These are phyloP conservation scores for Stigmatopora nigra DNA, from an alignment of 2,113 vertebrate genomes.

Conservation along the genomic window DNA sequence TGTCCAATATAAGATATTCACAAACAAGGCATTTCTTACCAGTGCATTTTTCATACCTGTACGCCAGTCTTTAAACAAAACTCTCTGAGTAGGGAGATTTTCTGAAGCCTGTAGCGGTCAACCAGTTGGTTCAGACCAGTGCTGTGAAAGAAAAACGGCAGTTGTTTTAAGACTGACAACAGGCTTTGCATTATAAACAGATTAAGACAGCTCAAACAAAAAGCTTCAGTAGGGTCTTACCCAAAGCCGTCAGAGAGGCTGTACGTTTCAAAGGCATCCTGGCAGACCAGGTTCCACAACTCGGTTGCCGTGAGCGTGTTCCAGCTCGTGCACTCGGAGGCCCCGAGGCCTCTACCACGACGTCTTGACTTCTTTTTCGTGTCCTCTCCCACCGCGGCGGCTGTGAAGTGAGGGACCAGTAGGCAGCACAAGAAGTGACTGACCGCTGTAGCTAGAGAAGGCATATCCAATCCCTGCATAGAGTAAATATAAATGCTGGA, in stretches of 20 bases:
- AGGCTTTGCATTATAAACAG: neutral
- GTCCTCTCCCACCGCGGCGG: conserved; percentile 62
- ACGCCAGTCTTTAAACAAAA: conserved; percentile 77
- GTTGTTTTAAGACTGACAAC: neutral
- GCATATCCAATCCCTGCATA: conserved; percentile 68
- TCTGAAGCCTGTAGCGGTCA: conserved; percentile 71
- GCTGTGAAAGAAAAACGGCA: conserved; percentile 43
- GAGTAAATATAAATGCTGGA: conserved; percentile 1
- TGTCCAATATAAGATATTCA: neutral
- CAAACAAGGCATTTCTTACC: neutral
- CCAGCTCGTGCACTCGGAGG: conserved; percentile 67
- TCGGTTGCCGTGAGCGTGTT: conserved; percentile 64
- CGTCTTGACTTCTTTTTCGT: conserved; percentile 70
- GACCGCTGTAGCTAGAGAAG: conserved; percentile 68
- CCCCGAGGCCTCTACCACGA: conserved; percentile 59
- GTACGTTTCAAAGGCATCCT: conserved; percentile 70
- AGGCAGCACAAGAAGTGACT: conserved; percentile 78
- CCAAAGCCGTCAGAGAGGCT: conserved; percentile 59
- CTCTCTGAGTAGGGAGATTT: conserved; percentile 73
- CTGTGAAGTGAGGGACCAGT: conserved; percentile 67
- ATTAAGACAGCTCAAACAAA: conserved; percentile 10
- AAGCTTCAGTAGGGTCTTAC: conserved; percentile 37
- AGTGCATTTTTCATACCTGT: conserved; percentile 61
- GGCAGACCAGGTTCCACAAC: conserved; percentile 72
- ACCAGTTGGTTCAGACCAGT: conserved; percentile 67